These are phyloP conservation scores for Musca vetustissima DNA, from an alignment of 1,140 invertebrate species.

Conservation along the genomic window DNA sequence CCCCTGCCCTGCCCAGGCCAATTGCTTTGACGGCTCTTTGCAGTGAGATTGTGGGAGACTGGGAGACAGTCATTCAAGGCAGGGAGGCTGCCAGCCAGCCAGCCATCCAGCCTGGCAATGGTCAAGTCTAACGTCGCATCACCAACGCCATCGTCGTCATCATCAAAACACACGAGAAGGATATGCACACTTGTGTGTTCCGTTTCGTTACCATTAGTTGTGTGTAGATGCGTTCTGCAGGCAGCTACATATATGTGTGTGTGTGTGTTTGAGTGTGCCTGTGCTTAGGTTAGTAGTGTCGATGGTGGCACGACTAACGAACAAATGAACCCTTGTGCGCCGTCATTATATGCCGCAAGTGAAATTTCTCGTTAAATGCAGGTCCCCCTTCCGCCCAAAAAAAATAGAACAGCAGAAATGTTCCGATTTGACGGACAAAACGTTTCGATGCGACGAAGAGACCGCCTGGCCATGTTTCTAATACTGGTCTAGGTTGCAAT, in stretches of 20 bases:
- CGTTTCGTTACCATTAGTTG: too few species aligned
- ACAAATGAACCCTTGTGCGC: constrained; percentile 12
- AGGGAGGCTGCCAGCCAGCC: not conserved
- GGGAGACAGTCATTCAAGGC: not conserved
- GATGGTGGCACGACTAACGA: not conserved
- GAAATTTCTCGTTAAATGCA: constrained; percentile 23
- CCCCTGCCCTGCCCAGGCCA: not conserved
- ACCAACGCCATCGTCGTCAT: not conserved
- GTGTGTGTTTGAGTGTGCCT: too few species aligned
- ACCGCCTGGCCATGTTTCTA: too few species aligned
- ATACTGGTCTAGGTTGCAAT: too few species aligned
- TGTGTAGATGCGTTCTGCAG: too few species aligned
- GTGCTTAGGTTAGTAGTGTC: not conserved
- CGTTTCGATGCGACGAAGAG: too few species aligned
- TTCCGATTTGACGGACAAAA: too few species aligned
- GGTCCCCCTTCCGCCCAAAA: constrained; percentile 8
- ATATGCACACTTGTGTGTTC: too few species aligned
- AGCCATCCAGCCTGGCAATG: constrained; percentile 13
- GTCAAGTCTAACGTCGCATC: constrained; percentile 22
- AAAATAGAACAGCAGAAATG: too few species aligned
- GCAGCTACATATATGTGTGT: too few species aligned
- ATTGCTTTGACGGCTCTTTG: too few species aligned
- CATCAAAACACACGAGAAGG: too few species aligned
- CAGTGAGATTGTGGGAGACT: not conserved
- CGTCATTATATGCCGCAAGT: constrained; percentile 17